A percentile compares a stretch with the other conserved stretches of the same genome.
phyloP scores from a whole-genome alignment of 2,113 vertebrate genomes.

The Uria lomvia region DNA sequence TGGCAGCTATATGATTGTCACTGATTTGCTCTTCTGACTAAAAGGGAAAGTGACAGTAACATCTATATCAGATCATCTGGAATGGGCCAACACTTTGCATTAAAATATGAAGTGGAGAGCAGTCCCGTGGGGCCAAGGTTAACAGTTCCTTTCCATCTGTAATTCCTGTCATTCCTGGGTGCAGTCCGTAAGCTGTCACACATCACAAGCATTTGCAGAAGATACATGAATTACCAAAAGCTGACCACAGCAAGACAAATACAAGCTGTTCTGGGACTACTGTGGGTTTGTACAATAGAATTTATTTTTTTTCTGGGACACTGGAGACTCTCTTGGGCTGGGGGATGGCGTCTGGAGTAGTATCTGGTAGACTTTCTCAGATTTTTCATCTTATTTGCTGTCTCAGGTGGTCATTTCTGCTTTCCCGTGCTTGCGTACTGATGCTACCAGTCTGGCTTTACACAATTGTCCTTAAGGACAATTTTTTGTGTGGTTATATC shows the following conservation, averaged over 20 bases:
- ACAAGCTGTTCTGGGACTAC: background rate
- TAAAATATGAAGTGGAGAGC: conserved; percentile 37
- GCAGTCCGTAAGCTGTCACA: conserved; percentile 25
- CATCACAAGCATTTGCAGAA: background rate
- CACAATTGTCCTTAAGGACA: background rate
- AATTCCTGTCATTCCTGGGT: conserved; percentile 37
- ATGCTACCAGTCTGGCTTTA: background rate
- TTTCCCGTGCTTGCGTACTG: background rate
- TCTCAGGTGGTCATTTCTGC: background rate
- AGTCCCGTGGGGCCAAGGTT: background rate
- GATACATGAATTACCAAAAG: background rate
- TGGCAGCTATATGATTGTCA: conserved; percentile 31
- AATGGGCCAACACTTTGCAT: conserved; percentile 40
- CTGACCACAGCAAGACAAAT: conserved; percentile 43
- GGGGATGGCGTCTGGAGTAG: background rate
- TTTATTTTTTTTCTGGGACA: background rate
- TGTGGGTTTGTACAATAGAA: background rate
- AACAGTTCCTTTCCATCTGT: conserved; percentile 10
- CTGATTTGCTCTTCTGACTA: conserved; percentile 30
- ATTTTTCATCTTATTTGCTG: background rate
- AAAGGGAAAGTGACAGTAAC: conserved; percentile 41
- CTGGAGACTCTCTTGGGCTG: background rate
- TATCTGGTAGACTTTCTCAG: background rate
- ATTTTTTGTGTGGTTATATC: background rate
- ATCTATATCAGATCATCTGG: conserved; percentile 51